These are phyloP conservation scores for Valencia hispanica DNA, from an alignment of 2,797 vertebrate genomes.

Conservation along the genomic window DNA sequence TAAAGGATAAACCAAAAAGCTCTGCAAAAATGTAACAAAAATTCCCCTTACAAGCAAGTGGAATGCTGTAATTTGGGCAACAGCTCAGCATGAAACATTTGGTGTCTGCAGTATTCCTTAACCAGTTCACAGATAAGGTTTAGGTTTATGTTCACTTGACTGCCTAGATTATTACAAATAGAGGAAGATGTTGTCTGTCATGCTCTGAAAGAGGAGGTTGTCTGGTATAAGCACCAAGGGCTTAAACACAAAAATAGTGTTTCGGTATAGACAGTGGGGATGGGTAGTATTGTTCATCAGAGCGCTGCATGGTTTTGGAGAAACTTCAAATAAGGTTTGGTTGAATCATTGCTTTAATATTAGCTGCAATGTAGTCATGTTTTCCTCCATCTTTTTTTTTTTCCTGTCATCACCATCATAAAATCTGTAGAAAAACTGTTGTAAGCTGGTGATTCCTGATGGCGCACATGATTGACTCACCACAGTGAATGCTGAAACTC, in stretches of 20 bases:
- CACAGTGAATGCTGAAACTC: not conserved
- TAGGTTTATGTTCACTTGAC: too few relatives aligned
- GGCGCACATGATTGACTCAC: slow-evolving; percentile 14
- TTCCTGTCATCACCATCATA: not conserved
- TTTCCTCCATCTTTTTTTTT: not conserved
- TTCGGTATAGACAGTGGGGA: not conserved
- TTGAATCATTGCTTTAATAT: not conserved
- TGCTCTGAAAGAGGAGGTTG: too few relatives aligned
- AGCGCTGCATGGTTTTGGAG: not conserved
- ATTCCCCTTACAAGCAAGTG: not conserved
- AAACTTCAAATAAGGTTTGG: not conserved
- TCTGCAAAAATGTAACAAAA: not conserved
- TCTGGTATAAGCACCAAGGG: too few relatives aligned
- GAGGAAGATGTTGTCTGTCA: too few relatives aligned
- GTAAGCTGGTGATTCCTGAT: not conserved
- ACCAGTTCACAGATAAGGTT: too few relatives aligned
- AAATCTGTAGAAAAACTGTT: not conserved
- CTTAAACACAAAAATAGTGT: too few relatives aligned
- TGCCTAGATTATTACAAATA: too few relatives aligned
- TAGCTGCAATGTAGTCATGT: not conserved
- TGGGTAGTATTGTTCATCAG: not conserved
- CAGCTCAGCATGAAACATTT: not conserved
- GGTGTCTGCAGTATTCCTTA: too few relatives aligned
- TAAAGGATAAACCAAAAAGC: slow-evolving; percentile 61
- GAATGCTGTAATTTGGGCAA: not conserved